Conservation (phyloP, 2,888 invertebrate species). For the Trissolcus brochymenae region DNA sequence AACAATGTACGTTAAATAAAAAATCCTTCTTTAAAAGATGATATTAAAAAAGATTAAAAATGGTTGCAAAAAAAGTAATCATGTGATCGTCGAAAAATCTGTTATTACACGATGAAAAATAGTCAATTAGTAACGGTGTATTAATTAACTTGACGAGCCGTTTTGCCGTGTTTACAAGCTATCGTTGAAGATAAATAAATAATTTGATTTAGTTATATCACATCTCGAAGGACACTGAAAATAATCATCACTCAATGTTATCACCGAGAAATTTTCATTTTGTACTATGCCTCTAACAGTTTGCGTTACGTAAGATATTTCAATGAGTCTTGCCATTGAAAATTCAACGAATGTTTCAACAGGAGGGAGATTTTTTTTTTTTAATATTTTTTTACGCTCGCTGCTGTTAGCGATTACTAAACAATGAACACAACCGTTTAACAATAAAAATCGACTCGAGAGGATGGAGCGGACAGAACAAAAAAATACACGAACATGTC, state of each 20-base stretch:
- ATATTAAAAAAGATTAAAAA: conserved; percentile 19
- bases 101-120: conserved; percentile 23
- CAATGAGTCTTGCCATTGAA: conserved; percentile 55
- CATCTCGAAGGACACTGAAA: conserved; percentile 42
- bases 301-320: conserved; percentile 54
- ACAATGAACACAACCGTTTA: conserved; percentile 42
- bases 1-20: too few relatives aligned
- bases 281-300: conserved; percentile 43
- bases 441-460: conserved; percentile 45
- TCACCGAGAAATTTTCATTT: conserved; percentile 56
- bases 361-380: conserved; percentile 46
- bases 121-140: conserved; percentile 20
- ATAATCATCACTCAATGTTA: conserved; percentile 54
- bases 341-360: conserved; percentile 55
- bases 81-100: conserved; percentile 27
- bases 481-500: conserved; percentile 23
- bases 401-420: conserved; percentile 31
- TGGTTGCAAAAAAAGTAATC: conserved; percentile 25
- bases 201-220: conserved; percentile 51
- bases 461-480: conserved; percentile 27
- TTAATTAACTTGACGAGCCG: conserved; percentile 27
- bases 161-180: conserved; percentile 28
- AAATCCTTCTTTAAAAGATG: conserved; percentile 16
- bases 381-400: conserved; percentile 25
- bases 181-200: conserved; percentile 26